Evolutionary conservation across 2,888 invertebrate species (phyloP), one percentile per base, ranked within the genome.

Genomic region (Habroteleia sp.): DNA sequence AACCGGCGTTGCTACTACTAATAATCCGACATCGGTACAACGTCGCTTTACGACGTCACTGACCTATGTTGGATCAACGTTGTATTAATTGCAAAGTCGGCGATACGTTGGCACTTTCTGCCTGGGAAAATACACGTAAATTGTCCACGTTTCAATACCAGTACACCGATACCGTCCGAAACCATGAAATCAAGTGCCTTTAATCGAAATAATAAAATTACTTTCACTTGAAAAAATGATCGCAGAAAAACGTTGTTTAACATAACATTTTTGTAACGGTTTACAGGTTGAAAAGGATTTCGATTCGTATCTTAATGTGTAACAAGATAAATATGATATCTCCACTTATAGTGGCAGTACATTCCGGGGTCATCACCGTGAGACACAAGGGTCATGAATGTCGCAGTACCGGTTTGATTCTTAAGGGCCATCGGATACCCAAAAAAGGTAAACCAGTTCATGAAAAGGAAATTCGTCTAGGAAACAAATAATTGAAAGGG

Each of bases 321-420:
- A 46, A 29, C 48, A 63, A 72, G 74, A 79, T 77, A 77, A 75
- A 76, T 77, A 71, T 73, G 76, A 68, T 68, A 73, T 69, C 73
- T 50, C 75, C 68, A 74, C 69, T 77, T 73, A 76, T 52, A 50
- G 58, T 52, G 17, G 68, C 33, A 44, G 35, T 42, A 69, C 58
- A 65, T 52, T 60, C 35, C 77, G 78, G 80, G 86, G 84, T 86
- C 83, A 81, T 75, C 79, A 80, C 81, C 84, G 85, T 84, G 83
- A 82, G 85, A 85, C 77, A 69, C 82, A 42, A 65, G 84, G 85
- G 85, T 85, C 85, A 85, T 72, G 77, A 77, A 74, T 82, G 80
- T 82, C 83, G 81, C 77, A 77, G 72, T 69, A 77, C 79, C 77
- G 72, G 81, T 79, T 80, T 72, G 78, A 79, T 72, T 68, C 60